Evolutionary conservation across 2,888 invertebrate species (phyloP).

Genomic region (Chaitophorus viminalis): DNA sequence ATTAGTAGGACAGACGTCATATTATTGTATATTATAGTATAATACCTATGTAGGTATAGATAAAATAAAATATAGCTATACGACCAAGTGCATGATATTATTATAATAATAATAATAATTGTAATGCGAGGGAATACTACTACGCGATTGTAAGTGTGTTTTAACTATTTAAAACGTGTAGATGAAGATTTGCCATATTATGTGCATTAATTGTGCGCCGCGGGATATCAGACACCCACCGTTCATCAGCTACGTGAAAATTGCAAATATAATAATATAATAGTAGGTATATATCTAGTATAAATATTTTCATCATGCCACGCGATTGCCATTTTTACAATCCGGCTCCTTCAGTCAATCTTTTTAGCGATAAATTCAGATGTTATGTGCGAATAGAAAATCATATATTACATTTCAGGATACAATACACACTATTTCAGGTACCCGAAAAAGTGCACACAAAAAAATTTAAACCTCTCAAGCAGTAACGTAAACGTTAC

Average conservation of each 20-base stretch:
- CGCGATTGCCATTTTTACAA: slow-evolving; percentile 3
- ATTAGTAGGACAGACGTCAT: background rate
- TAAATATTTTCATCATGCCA: too few species aligned
- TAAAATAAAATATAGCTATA: background rate
- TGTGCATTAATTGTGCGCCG: background rate
- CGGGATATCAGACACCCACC: slow-evolving; percentile 2
- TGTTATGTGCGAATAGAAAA: background rate
- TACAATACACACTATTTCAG: background rate
- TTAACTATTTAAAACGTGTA: background rate
- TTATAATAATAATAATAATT: background rate
- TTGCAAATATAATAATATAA: background rate
- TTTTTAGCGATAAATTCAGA: background rate
- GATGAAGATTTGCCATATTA: background rate
- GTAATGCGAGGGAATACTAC: background rate
- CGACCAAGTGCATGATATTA: too few species aligned
- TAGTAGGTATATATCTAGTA: too few species aligned
- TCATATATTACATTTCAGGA: background rate
- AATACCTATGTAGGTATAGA: background rate
- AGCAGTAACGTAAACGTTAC: too few species aligned
- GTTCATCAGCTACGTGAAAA: slow-evolving; percentile 4
- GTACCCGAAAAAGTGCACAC: too few species aligned
- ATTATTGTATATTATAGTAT: too few species aligned
- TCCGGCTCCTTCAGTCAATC: background rate
- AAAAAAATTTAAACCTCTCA: too few species aligned
- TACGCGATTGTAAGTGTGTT: background rate